phyloP scores from a whole-genome alignment of 2,797 vertebrate genomes.

The Gouania willdenowi region DNA sequence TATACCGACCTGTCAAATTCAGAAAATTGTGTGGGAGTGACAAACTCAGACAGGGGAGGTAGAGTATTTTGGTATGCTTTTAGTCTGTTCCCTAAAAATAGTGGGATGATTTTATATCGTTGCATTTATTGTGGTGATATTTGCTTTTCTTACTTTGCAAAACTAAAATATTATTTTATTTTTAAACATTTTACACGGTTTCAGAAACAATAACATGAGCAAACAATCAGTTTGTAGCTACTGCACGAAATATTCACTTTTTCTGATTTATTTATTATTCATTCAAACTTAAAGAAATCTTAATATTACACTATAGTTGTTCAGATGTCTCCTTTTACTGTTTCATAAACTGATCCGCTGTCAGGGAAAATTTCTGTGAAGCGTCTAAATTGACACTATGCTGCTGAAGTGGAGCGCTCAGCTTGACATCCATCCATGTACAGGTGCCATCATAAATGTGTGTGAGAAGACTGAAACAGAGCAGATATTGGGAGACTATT shows the following conservation, averaged over 20 bases:
- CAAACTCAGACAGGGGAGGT: slow-evolving; percentile 2
- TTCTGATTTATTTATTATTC: too few relatives aligned
- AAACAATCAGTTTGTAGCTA: too few relatives aligned
- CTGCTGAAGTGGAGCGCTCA: background rate
- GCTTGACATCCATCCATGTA: slow-evolving; percentile 9
- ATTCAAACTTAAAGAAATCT: too few relatives aligned
- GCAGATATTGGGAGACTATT: slow-evolving; percentile 16
- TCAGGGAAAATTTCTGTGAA: slow-evolving; percentile 6
- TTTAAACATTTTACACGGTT: too few relatives aligned
- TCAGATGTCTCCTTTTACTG: background rate
- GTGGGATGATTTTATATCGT: too few relatives aligned
- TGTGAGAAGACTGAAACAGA: slow-evolving; percentile 13
- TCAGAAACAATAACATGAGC: too few relatives aligned
- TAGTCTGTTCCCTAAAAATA: slow-evolving; percentile 26
- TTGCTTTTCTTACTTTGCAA: too few relatives aligned
- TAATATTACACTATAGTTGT: background rate
- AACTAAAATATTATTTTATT: too few relatives aligned
- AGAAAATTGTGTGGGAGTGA: slow-evolving; percentile 4
- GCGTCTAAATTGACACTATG: slow-evolving; percentile 5
- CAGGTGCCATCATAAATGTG: slow-evolving; percentile 4
- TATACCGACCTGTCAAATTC: too few relatives aligned
- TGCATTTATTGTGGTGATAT: too few relatives aligned
- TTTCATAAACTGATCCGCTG: slow-evolving; percentile 13
- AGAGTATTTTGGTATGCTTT: slow-evolving; percentile 16
- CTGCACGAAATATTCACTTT: too few relatives aligned